Base-by-base conservation (phyloP, 2,113 vertebrate species). In the Neofelis nebulosa region DNA sequence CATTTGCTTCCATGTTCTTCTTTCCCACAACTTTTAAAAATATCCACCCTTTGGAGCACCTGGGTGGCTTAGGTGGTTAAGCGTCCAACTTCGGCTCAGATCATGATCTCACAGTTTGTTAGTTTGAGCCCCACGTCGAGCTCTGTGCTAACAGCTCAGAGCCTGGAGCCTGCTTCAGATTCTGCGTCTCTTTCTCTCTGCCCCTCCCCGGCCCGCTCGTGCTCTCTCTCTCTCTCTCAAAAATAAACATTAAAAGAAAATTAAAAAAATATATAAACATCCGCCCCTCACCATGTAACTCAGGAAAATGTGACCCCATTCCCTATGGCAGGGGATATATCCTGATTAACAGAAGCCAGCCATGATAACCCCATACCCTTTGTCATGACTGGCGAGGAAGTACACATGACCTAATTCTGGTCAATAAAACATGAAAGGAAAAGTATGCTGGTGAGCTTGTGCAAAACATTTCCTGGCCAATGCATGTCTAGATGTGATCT, bases 391-490 rank as follows among this genome's bases (percentile, higher is more conserved):
- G 36, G 69, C 95, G 84, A 92, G 52, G 55, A 94, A 36, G 25
- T 65, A 5, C 65, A 33, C 2, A 5, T n/a, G 18, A 92, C 50
- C 69, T 90, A 96, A 96, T 71, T 91, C 81, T 73, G 33, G 27
- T 84, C 74, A 92, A 96, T 89, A 95, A 95, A 97, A 91, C 52
- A 88, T 55, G 57, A 96, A 81, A 31, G 38, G 38, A 55, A 97
- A 89, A 90, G 29, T 74, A 89, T 31, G 23, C 41, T 66, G 7
- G 12, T 31, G 85, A 55, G 38, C n/a, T 95, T 95, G n/a, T 21
- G 31, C 95, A 92, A 94, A 96, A 93, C 66, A 92, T 69, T 36
- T 94, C 69, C 57, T 78, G 65, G 25, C 11, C 78, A 80, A 8
- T 8, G 55, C n/a, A 36, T 33, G 1, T 68, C 45, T 65, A 86